Base-by-base conservation (phyloP, 2,113 vertebrate genomes). In the Rhynchopsitta pachyrhyncha region DNA sequence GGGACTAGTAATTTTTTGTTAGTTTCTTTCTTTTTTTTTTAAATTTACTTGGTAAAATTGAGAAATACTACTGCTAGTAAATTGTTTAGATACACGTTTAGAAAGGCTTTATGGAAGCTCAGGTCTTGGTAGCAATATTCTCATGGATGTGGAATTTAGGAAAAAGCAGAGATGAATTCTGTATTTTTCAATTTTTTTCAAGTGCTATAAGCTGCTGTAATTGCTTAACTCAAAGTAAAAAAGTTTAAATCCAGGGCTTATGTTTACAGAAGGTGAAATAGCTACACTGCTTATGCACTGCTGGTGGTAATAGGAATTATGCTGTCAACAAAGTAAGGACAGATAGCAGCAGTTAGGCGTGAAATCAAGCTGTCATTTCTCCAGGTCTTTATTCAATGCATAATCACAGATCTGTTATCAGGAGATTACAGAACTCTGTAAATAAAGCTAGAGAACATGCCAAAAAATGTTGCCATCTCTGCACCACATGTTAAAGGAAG, bases 341-440 rank as follows among this genome's bases (percentile, higher is more conserved):
- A 59, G 75, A 66, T 62, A 94, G 92, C 70, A 73, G 84, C 52
- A 85, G 67, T 62, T 93, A 53, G 53, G 67, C 31, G 14, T 92
- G 97, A 96, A 95, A 95, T 78, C 69, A 84, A 88, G 41, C 93
- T 90, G 77, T 70, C 80, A 46, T 59, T 89, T 74, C 82, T 76
- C 53, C 81, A 62, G 79, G 85, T 95, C 90, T 86, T 52, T 93
- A 78, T 46, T 86, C 94, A 94, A 93, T 90, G 77, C 77, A 50
- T 73, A 92, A 80, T 92, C 76, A 52, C 92, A 90, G 88, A 66
- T 93, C 95, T 98, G 93, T 86, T 92, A 47, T 79, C 69, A 96
- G 78, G 86, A 96, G 97, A 97, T 97, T 97, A 96, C 87, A 90
- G 74, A 82, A 55, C 17, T 93, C 66, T 68, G 52, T 24, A 95